Percentiles rank a stretch among this genome's conserved stretches.
phyloP scores from a whole-genome alignment of 2,888 invertebrate species.

The Oxystoma pomonae region DNA sequence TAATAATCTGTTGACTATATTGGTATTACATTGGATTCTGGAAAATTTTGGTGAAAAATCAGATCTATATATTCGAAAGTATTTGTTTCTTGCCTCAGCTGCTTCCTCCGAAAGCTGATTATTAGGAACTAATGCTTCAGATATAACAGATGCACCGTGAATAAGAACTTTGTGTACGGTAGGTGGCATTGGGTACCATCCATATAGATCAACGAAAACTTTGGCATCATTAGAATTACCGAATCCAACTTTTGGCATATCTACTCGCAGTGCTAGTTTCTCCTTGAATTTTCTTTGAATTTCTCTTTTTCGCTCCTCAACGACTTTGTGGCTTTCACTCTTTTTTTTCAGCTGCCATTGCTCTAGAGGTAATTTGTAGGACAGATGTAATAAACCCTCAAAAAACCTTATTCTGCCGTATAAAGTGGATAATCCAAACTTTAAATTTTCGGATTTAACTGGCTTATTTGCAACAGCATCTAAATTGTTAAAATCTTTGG shows the following conservation, averaged over 20 bases:
- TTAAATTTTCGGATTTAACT: conserved; percentile 1
- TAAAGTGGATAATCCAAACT: conserved; percentile 5
- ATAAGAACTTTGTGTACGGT: too few species aligned
- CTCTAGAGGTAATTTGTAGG: neutral
- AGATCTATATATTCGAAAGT: too few species aligned
- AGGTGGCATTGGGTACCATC: neutral
- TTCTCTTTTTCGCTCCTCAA: neutral
- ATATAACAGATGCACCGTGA: too few species aligned
- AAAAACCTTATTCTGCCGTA: conserved; percentile 8
- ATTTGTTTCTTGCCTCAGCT: too few species aligned
- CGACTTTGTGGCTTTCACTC: neutral
- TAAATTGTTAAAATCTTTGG: conserved; percentile 27
- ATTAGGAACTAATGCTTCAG: too few species aligned
- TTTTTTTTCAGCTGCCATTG: neutral
- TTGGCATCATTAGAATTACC: conserved; percentile 3
- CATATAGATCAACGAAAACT: neutral
- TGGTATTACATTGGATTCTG: too few species aligned
- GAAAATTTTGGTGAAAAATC: too few species aligned
- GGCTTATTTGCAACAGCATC: conserved; percentile 10
- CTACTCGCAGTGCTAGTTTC: neutral
- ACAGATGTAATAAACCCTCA: conserved; percentile 6
- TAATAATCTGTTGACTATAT: too few species aligned
- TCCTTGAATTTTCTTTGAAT: conserved; percentile 3
- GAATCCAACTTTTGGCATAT: neutral
- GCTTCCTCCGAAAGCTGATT: too few species aligned